These are phyloP conservation scores for Meloidogyne chitwoodi DNA, from an alignment of 1,140 invertebrate genomes.

Conservation along the genomic window DNA sequence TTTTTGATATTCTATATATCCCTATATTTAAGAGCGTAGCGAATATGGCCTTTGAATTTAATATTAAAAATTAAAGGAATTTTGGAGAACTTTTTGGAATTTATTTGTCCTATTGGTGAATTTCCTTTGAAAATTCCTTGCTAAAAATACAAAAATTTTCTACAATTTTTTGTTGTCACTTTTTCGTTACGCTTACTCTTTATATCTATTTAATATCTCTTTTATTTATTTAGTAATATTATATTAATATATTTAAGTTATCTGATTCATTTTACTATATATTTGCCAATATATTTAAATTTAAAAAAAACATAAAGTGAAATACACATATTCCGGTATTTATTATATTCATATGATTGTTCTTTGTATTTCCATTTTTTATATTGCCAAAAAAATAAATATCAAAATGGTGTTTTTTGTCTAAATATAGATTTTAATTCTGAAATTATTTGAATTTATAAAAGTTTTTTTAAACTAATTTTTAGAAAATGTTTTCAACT, in stretches of 20 bases:
- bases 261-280: too few species aligned
- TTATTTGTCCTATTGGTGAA: too few species aligned
- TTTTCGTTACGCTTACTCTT: background rate
- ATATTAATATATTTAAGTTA: background rate
- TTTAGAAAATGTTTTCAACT: conserved; percentile 2
- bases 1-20: too few species aligned
- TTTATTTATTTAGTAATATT: background rate
- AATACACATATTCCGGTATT: background rate
- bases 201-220: background rate
- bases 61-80: too few species aligned
- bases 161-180: too few species aligned
- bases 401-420: background rate
- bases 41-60: too few species aligned
- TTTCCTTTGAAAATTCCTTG: too few species aligned
- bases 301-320: background rate
- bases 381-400: background rate
- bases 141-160: too few species aligned
- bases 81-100: too few species aligned
- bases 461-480: background rate
- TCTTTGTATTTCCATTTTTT: background rate
- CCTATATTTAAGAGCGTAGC: too few species aligned
- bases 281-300: background rate
- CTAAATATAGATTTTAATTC: background rate
- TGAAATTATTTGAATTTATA: background rate
- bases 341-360: background rate